A percentile compares a stretch with the other conserved stretches of the same genome.
Conservation (phyloP, 2,888 invertebrate genomes). For the Incurvaria masculella region DNA sequence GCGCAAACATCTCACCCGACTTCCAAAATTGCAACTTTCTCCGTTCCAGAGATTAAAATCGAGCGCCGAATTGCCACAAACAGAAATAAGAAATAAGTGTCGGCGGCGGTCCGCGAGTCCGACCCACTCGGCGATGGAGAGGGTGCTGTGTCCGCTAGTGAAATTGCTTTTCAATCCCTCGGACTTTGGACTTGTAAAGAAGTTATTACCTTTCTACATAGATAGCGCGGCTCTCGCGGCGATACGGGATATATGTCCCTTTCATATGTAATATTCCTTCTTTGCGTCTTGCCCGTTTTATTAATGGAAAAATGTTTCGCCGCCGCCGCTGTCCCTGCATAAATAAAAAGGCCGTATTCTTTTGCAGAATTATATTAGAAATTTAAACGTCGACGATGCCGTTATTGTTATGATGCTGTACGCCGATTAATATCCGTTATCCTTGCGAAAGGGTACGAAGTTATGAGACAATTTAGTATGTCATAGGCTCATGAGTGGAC, state of each 20-base stretch:
- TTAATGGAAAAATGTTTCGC: slow-evolving; percentile 34
- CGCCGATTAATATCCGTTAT: too few relatives aligned
- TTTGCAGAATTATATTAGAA: not conserved
- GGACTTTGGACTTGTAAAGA: slow-evolving; percentile 62
- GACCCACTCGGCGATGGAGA: slow-evolving; percentile 25
- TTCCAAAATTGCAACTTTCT: too few relatives aligned
- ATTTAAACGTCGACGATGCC: too few relatives aligned
- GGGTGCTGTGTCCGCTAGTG: slow-evolving; percentile 54
- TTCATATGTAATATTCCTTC: slow-evolving; percentile 59
- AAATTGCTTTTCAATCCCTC: slow-evolving; percentile 62
- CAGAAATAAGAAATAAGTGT: slow-evolving; percentile 57
- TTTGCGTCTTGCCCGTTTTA: slow-evolving; percentile 40
- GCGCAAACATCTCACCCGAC: too few relatives aligned
- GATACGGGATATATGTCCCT: slow-evolving; percentile 57
- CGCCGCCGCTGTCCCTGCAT: slow-evolving; percentile 14
- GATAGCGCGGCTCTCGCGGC: slow-evolving; percentile 52
- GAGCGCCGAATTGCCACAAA: slow-evolving; percentile 56
- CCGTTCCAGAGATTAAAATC: too few relatives aligned
- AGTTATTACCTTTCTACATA: slow-evolving; percentile 58
- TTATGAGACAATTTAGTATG: too few relatives aligned
- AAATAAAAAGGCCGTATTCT: slow-evolving; percentile 39
- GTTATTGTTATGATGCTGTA: too few relatives aligned
- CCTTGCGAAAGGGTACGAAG: too few relatives aligned
- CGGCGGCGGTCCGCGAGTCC: slow-evolving; percentile 28
- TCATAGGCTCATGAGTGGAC: too few relatives aligned